Conservation (phyloP, 2,888 invertebrate species). For the Vannuccia rotundouncinata region DNA sequence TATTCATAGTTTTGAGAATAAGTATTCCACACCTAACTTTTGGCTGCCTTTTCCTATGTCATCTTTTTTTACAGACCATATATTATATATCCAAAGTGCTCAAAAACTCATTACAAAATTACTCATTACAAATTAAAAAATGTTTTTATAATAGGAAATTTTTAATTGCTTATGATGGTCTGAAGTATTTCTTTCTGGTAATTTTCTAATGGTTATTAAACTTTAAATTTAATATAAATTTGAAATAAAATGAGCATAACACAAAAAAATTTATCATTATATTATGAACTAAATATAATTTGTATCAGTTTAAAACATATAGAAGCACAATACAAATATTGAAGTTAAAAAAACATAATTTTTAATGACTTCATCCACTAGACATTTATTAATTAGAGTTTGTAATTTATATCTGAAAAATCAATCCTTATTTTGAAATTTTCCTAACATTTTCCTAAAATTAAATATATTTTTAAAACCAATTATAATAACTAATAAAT, state of each 20-base stretch:
- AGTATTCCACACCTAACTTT: too few species aligned
- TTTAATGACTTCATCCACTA: neutral
- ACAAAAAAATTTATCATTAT: neutral
- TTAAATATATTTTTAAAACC: too few species aligned
- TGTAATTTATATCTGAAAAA: neutral
- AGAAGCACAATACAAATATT: neutral
- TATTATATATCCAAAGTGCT: too few species aligned
- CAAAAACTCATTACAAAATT: too few species aligned
- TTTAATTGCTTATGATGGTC: neutral
- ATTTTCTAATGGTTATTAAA: neutral
- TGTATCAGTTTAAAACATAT: neutral
- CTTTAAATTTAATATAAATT: neutral
- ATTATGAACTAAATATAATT: neutral
- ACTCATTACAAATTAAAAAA: too few species aligned
- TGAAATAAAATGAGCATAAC: neutral
- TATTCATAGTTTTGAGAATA: too few species aligned
- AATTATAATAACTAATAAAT: too few species aligned
- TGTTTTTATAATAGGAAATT: neutral
- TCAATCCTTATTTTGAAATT: too few species aligned
- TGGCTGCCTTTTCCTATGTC: too few species aligned
- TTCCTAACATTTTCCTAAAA: too few species aligned
- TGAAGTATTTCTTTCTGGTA: neutral
- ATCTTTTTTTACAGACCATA: too few species aligned
- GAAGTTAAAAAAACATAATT: too few species aligned
- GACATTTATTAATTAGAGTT: neutral